These are phyloP conservation scores for Sabatieria punctata DNA, from an alignment of 2,888 invertebrate species.

Conservation along the genomic window DNA sequence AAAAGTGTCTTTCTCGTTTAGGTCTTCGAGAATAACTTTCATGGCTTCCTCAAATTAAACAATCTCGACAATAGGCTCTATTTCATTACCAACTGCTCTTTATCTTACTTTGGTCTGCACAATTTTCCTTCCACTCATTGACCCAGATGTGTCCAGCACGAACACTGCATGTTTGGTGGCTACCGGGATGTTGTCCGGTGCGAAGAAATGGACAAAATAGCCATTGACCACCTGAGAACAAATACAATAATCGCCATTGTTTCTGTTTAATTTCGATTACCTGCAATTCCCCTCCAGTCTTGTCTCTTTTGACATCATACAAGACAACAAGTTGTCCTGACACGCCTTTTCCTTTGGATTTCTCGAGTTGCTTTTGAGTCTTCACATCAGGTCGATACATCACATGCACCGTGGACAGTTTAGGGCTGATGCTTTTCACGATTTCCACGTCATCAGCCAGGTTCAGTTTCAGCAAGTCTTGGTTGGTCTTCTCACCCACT, in stretches of 20 bases:
- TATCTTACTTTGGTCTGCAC: slow-evolving; percentile 40
- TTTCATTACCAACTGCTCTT: neutral
- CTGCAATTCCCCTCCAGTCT: slow-evolving; percentile 38
- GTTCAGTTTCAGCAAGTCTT: slow-evolving; percentile 3
- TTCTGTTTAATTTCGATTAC: no score
- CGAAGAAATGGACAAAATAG: slow-evolving; percentile 57
- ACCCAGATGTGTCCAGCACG: slow-evolving; percentile 54
- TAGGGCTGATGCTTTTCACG: no score
- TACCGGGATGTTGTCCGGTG: slow-evolving; percentile 44
- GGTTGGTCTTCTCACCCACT: slow-evolving; percentile 9
- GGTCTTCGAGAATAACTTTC: slow-evolving; percentile 47
- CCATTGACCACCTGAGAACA: slow-evolving; percentile 36
- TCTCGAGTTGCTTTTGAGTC: no score
- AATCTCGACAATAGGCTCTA: no score
- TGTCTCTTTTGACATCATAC: slow-evolving; percentile 48
- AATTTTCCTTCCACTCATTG: slow-evolving; percentile 52
- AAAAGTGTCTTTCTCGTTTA: slow-evolving; percentile 48
- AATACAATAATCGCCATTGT: no score
- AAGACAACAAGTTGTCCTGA: slow-evolving; percentile 50
- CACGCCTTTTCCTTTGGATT: no score
- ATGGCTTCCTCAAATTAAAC: slow-evolving; percentile 45
- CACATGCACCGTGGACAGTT: no score
- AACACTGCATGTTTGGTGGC: slow-evolving; percentile 48
- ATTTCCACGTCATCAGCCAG: neutral
- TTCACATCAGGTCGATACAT: no score